phyloP scores from a whole-genome alignment of 30 jellyfish, hydroid and myxozoan genomes.

The Chironex yamaguchii region DNA sequence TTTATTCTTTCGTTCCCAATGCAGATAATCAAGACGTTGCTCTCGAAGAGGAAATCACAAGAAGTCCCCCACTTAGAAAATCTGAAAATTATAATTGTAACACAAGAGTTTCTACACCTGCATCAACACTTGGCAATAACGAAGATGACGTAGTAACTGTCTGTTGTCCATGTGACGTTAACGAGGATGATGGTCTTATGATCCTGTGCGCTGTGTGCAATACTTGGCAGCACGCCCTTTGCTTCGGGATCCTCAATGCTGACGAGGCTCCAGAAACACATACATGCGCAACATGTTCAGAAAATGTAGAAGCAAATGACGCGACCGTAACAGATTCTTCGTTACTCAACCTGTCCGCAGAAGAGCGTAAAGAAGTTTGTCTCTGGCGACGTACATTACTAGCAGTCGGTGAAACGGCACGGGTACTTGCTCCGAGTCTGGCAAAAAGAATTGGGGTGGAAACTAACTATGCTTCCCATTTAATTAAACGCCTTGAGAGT shows the following conservation, averaged over 20 bases:
- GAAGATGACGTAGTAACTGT: constrained; percentile 56
- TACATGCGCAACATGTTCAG: constrained; percentile 77
- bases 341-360: neutral
- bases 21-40: constrained; percentile 33
- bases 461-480: constrained; percentile 58
- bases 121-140: neutral
- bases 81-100: no score
- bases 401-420: constrained; percentile 77
- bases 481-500: constrained; percentile 77
- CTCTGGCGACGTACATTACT: constrained; percentile 92
- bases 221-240: constrained; percentile 96
- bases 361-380: constrained; percentile 13
- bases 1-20: constrained; percentile 9
- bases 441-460: constrained; percentile 88
- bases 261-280: constrained; percentile 88
- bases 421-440: constrained; percentile 77
- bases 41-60: no score
- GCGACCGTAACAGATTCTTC: neutral
- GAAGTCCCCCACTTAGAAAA: no score
- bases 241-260: constrained; percentile 82
- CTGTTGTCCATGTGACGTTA: constrained; percentile 88
- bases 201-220: constrained; percentile 88
- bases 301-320: neutral
- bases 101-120: neutral
- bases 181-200: constrained; percentile 97